Conservation (phyloP, 2,797 vertebrate genomes). For the Scomberomorus guttatus region DNA sequence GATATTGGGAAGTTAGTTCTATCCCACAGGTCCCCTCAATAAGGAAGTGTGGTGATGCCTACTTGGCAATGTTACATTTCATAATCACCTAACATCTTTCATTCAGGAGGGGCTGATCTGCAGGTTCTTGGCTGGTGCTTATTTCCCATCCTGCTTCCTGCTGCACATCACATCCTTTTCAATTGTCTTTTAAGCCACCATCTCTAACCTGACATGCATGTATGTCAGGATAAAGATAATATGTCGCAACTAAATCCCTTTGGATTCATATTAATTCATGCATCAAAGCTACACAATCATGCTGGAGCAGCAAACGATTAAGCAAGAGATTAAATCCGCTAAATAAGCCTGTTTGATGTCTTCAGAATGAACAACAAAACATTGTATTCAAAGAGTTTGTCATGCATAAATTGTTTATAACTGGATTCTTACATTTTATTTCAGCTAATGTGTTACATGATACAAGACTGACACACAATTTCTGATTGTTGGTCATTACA, state of each 20-base stretch:
- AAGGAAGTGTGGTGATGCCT: background rate
- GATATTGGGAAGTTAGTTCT: background rate
- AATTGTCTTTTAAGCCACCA: background rate
- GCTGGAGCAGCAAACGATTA: background rate
- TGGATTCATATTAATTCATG: conserved; percentile 26
- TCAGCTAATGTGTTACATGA: background rate
- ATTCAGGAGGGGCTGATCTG: background rate
- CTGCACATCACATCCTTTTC: background rate
- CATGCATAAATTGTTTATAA: background rate
- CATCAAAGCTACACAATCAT: conserved; percentile 29
- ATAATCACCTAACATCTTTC: background rate
- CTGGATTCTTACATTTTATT: conserved; percentile 6
- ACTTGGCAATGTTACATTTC: background rate
- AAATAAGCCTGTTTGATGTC: background rate
- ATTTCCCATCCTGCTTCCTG: conserved; percentile 3
- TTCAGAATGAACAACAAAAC: background rate
- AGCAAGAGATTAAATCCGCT: conserved; percentile 1
- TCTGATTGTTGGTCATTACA: background rate
- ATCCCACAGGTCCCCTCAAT: background rate
- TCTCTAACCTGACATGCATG: conserved; percentile 22
- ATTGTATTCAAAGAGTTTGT: background rate
- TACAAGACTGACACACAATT: background rate
- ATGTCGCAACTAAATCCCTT: conserved; percentile 19
- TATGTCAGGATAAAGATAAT: conserved; percentile 5
- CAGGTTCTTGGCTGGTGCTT: background rate